phyloP scores from a whole-genome alignment of 1,140 invertebrate species.

The Condylostylus longicornis region DNA sequence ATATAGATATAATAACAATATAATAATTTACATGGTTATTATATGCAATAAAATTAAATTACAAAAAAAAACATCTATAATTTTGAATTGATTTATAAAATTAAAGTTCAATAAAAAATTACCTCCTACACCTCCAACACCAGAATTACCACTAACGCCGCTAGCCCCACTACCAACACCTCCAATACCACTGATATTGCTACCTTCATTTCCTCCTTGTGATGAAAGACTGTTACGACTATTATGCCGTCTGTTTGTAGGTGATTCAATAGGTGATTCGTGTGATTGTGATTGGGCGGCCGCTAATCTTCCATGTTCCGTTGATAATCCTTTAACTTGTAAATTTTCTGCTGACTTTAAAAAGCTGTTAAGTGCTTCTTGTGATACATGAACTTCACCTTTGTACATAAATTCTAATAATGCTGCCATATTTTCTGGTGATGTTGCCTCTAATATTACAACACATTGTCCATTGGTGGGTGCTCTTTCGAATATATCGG shows the following conservation, averaged over 20 bases:
- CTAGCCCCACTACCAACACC: conserved; percentile 10
- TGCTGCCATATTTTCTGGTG: conserved; percentile 74
- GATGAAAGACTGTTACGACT: conserved; percentile 29
- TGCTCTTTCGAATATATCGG: conserved; percentile 77
- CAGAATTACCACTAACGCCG: conserved; percentile 15
- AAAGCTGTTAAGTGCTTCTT: conserved; percentile 75
- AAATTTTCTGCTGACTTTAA: conserved; percentile 79
- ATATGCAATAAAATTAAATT: no score
- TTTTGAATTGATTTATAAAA: no score
- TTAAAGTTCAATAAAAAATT: no score
- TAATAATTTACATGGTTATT: no score
- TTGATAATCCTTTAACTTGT: conserved; percentile 66
- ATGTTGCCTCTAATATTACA: conserved; percentile 76
- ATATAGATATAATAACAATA: no score
- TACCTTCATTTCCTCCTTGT: no score
- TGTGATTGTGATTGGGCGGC: conserved; percentile 46
- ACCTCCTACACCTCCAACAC: conserved; percentile 18
- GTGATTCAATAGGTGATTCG: conserved; percentile 24
- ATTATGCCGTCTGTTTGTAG: conserved; percentile 21
- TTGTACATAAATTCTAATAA: conserved; percentile 88
- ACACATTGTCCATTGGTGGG: conserved; percentile 66
- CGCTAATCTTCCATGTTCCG: conserved; percentile 58
- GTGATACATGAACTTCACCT: conserved; percentile 78
- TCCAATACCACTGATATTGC: conserved; percentile 15
- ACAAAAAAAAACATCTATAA: no score